Percentiles rank a stretch among this genome's conserved stretches.
Conservation (phyloP, 2,888 invertebrate species). For the Microplitis manilae region DNA sequence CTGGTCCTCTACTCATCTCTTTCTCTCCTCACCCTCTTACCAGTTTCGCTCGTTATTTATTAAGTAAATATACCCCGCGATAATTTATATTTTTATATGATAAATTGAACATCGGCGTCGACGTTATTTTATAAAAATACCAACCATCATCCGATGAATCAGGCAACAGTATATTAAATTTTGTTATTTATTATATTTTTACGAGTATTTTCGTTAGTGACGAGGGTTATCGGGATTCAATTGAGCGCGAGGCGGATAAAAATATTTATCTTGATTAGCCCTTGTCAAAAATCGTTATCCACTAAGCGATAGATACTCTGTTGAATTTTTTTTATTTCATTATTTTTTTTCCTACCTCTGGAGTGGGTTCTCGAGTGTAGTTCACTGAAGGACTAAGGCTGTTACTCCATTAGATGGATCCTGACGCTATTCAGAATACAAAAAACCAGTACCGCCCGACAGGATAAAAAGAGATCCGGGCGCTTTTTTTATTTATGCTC, state of each 20-base stretch:
- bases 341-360: neutral
- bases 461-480: neutral
- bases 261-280: conserved; percentile 43
- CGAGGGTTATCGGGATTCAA: conserved; percentile 47
- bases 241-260: conserved; percentile 47
- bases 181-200: neutral
- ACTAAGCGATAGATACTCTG: neutral
- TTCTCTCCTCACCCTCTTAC: neutral
- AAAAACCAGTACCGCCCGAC: neutral
- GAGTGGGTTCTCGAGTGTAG: neutral
- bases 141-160: neutral
- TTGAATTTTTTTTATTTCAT: conserved; percentile 1
- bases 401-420: conserved; percentile 5
- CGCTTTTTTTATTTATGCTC: neutral
- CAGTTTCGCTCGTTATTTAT: neutral
- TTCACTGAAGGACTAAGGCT: neutral
- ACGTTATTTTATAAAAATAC: neutral
- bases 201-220: conserved; percentile 2
- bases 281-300: conserved; percentile 40
- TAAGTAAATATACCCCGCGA: neutral
- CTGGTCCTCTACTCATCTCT: neutral
- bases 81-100: neutral
- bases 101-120: neutral
- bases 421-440: conserved; percentile 8
- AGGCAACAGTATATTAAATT: neutral